Percentiles rank a stretch among this genome's conserved stretches.
These are phyloP conservation scores for Saguinus imperator DNA, from an alignment of 2,113 vertebrate genomes.

Conservation along the genomic window DNA sequence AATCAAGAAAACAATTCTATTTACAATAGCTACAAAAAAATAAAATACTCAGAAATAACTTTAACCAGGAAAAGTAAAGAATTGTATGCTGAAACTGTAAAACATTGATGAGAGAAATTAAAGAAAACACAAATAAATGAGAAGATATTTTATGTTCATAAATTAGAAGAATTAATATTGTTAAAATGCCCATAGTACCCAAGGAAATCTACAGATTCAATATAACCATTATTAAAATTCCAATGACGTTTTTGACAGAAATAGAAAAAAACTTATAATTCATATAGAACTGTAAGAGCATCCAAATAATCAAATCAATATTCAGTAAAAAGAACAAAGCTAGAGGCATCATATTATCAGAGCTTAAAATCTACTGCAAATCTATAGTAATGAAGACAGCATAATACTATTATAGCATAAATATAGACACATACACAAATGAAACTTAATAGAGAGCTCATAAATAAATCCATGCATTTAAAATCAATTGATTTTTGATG, in stretches of 20 bases:
- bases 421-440: neutral
- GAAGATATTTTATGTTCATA: neutral
- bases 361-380: too few species aligned
- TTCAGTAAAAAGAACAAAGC: too few species aligned
- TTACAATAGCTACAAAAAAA: neutral
- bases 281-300: too few species aligned
- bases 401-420: neutral
- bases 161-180: neutral
- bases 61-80: too few species aligned
- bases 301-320: too few species aligned
- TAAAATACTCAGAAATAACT: too few species aligned
- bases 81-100: neutral
- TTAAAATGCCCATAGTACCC: neutral
- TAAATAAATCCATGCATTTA: neutral
- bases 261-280: too few species aligned
- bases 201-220: neutral
- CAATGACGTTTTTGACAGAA: neutral
- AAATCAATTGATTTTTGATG: neutral
- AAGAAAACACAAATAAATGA: neutral
- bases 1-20: neutral
- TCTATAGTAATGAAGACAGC: neutral
- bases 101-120: neutral
- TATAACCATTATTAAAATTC: neutral
- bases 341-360: too few species aligned
- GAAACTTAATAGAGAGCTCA: neutral